Conservation (phyloP, 2,797 vertebrate genomes). For the Rhinophrynus dorsalis region DNA sequence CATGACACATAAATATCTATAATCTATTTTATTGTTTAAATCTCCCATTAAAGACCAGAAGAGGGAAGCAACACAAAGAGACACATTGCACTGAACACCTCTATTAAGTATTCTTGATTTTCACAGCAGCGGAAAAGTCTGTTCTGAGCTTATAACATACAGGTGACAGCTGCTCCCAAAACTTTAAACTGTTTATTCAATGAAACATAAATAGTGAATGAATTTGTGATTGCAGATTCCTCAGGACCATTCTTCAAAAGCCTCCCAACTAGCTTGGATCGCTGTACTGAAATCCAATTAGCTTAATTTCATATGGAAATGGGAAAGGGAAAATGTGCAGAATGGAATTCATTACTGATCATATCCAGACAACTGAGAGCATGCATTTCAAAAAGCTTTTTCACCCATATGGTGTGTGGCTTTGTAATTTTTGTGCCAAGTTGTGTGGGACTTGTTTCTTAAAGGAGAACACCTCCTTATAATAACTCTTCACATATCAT, state of each 20-base stretch:
- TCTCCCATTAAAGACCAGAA: too few relatives aligned
- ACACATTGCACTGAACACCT: too few relatives aligned
- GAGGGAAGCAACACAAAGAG: too few relatives aligned
- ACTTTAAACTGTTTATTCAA: constrained; percentile 50
- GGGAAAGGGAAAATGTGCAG: constrained; percentile 40
- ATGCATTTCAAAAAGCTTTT: constrained; percentile 60
- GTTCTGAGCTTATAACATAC: constrained; percentile 61
- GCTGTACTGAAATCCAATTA: constrained; percentile 50
- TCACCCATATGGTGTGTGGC: constrained; percentile 51
- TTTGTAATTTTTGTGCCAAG: constrained; percentile 17
- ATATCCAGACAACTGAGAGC: constrained; percentile 50
- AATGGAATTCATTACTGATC: constrained; percentile 46
- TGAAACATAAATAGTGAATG: constrained; percentile 41
- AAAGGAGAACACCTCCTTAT: too few relatives aligned
- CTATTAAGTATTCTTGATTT: background rate
- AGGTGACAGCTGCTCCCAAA: constrained; percentile 68
- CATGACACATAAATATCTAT: too few relatives aligned
- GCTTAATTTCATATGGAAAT: constrained; percentile 63
- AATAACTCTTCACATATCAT: too few relatives aligned
- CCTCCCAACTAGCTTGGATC: constrained; percentile 43
- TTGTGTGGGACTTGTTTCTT: constrained; percentile 14
- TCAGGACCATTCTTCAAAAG: constrained; percentile 18
- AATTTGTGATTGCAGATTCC: constrained; percentile 45
- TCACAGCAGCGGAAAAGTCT: constrained; percentile 5
- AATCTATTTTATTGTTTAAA: too few relatives aligned